Base-by-base conservation (phyloP, 2,113 vertebrate species). In the Antechinus flavipes region DNA sequence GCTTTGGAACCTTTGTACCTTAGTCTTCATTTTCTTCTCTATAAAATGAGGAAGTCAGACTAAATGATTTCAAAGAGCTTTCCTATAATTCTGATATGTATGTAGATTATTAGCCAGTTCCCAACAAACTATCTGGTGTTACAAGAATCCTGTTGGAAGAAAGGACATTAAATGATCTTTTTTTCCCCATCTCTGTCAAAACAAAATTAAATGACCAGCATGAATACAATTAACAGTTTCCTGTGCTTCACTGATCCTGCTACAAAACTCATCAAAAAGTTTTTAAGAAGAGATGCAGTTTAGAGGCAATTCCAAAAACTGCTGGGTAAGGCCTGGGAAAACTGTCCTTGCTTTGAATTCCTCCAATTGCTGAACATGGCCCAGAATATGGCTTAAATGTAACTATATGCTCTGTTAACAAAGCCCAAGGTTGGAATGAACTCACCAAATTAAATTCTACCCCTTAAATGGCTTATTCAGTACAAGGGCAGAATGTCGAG, bases 221-320 rank as follows among this genome's bases (percentile, higher is more conserved):
- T 27, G 52, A 53, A 95, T 26, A 25, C 91, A 94, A 54, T 8
- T 61, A 95, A 26, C 47, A 94, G 91, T 52, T 47, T 90, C 56
- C n/a, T 49, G 2, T 26, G 91, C 91, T 8, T 89, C 92, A 91
- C 23, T 30, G n/a, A 89, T 7, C 94, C 54, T 94, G 91, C 90
- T 93, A 42, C 3, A 35, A 90, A 76, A 91, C 89, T 90, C 58
- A n/a, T 94, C 95, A 98, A 94, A 96, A 96, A 90, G 96, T 97
- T 95, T 52, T 96, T 84, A 84, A 84, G 68, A 42, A n/a, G n/a
- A 84, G n/a, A 84, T 84, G 68, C n/a, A 84, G 68, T 42, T 84
- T 23, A 84, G 93, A 93, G 92, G 90, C 93, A 3, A 8, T 94
- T 96, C 95, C 94, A 35, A 95, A 2, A 58, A 94, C 27, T 95